Evolutionary conservation across 1,140 invertebrate genomes (phyloP), one percentile per base, ranked within the genome.

Genomic region (Chrysopa pallens): DNA sequence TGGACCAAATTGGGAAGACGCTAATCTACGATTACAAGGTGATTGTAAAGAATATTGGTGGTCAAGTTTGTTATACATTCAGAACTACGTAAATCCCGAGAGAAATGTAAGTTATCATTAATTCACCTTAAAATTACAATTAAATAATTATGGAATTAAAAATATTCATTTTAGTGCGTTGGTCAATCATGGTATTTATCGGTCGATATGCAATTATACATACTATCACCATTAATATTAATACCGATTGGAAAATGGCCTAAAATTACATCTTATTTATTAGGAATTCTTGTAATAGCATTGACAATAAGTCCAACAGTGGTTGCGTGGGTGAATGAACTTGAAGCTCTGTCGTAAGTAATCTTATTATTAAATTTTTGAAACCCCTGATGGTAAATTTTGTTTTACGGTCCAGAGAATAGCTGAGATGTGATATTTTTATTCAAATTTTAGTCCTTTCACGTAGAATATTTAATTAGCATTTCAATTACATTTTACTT

Each of bases 31-130:
- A 17, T 48, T 53, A 1, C 14, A 63, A 47, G 44, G 35, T 33
- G 27, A 13, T n/a, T 70, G 67, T 52, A 58, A 56, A 28, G 44
- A 53, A 4, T 57, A 54, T 37, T 72, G 69, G 69, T 72, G 68
- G 68, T 44, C 57, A 5, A 63, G 66, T 8, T 46, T 68, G 9
- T 47, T 67, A 12, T 59, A 64, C 40, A 41, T 66, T 2, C 62
- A 67, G 47, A 73, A 73, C 49, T 61, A 69, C 42, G 50, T 69
- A 4, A 52, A 61, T 14, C 50, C 53, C 1, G 44, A 53, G 3
- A 17, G 44, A 35, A 52, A 56, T 40, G 61, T 64, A 42, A 46
- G 40, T 41, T 23, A n/a, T 5, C 17, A 23, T 23, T n/a, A n/a
- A n/a, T n/a, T 5, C 17, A 23, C 5, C 17, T 23, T 23, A 23